Evolutionary conservation across 2,797 vertebrate genomes (phyloP), one percentile per base, ranked within the genome.

Genomic region (Alfaro cultratus): DNA sequence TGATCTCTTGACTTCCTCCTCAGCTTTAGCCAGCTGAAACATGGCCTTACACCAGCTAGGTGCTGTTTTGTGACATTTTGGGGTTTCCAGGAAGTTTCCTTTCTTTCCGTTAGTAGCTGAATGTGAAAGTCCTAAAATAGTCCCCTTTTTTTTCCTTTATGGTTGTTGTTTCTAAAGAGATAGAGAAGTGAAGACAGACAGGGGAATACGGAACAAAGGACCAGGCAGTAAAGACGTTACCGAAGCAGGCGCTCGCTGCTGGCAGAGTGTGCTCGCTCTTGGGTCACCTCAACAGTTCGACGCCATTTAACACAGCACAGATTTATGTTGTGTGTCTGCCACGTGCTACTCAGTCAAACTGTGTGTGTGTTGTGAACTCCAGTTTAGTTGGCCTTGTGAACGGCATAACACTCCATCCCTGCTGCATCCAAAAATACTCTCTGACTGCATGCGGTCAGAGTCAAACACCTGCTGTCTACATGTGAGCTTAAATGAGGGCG

Each of bases 351-450:
- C 81, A 45, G 0, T 86, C 80, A 82, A 60, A 47, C 73, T 75
- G 15, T 29, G 55, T 55, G 60, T 75, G 12, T 60, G 49, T 85
- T 62, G 13, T 78, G 49, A 72, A 67, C 80, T 34, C 57, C 64
- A 68, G 43, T 36, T 49, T 1, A 21, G 29, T 49, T 1, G 29
- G 80, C 77, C 84, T 73, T 73, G 81, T 90, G 82, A 86, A 76
- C 84, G 89, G 82, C 75, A 83, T 85, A 80, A 84, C 83, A 57
- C 81, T 90, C 75, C 85, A 79, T 89, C 88, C 75, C 89, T 89
- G 92, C 90, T 91, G 92, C 71, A 34, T 88, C 91, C 93, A 86
- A 92, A 92, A 96, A 96, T 96, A 96, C 85, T 81, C 87, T 23
- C 49, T 95, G 95, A 96, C 89, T 83, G 77, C 83, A 83, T 71